Percentiles rank a stretch among this genome's conserved stretches.
These are phyloP conservation scores for Uria aalge DNA, from an alignment of 2,113 vertebrate species.

Conservation along the genomic window DNA sequence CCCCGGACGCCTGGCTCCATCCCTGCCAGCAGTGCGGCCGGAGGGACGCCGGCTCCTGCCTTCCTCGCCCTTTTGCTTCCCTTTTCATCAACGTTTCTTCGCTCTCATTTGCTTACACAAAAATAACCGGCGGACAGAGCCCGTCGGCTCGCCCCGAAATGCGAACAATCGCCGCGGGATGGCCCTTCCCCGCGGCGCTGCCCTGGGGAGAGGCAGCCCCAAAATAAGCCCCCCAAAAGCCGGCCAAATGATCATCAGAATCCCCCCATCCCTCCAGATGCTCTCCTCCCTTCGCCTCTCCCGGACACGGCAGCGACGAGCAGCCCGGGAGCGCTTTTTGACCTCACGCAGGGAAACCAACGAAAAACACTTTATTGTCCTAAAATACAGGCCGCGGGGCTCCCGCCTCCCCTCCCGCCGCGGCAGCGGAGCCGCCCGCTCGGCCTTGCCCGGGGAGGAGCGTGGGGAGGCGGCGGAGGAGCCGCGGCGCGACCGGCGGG, in stretches of 20 bases:
- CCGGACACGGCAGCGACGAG: no score
- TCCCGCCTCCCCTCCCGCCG: neutral
- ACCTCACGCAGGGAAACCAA: neutral
- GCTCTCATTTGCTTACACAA: neutral
- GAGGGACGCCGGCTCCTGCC: neutral
- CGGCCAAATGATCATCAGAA: neutral
- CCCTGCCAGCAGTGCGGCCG: neutral
- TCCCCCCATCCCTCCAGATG: neutral
- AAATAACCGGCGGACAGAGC: neutral
- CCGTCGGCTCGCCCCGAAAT: neutral
- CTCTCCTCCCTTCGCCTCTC: neutral
- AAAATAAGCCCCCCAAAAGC: neutral
- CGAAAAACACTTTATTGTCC: neutral
- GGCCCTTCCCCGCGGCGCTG: neutral
- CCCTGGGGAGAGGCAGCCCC: neutral
- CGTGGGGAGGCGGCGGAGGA: no score
- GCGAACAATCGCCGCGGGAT: rapidly evolving
- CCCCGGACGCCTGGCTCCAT: neutral
- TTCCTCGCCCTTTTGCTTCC: neutral
- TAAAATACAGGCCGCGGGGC: neutral
- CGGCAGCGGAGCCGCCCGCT: neutral
- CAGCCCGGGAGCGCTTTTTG: neutral
- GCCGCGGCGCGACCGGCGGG: neutral
- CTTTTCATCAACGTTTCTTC: neutral
- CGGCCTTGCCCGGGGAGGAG: neutral